phyloP scores from a whole-genome alignment of 2,797 vertebrate species.

The Spondyliosoma cantharus region DNA sequence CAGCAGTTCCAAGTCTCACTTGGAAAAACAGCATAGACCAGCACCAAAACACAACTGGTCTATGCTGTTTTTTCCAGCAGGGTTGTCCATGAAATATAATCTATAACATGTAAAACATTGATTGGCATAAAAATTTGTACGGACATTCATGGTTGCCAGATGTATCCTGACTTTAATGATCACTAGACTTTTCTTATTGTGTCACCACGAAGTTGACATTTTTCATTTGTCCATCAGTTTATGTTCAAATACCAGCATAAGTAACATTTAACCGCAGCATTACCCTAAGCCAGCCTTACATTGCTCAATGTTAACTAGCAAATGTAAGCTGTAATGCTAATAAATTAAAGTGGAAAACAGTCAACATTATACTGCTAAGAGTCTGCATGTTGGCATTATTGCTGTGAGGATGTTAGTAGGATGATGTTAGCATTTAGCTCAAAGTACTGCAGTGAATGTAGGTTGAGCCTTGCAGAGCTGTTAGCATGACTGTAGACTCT shows the following conservation, averaged over 20 bases:
- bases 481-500: neutral
- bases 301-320: neutral
- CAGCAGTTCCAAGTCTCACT: no score
- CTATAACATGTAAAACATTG: neutral
- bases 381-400: neutral
- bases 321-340: slow-evolving; percentile 16
- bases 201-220: neutral
- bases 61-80: no score
- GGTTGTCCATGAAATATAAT: no score
- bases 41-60: no score
- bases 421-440: neutral
- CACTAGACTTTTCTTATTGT: neutral
- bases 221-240: neutral
- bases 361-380: neutral
- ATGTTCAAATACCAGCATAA: neutral
- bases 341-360: neutral
- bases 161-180: neutral
- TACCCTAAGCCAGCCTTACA: neutral
- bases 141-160: neutral
- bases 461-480: neutral
- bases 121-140: neutral
- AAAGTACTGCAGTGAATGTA: neutral
- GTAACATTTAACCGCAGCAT: neutral
- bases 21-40: no score
- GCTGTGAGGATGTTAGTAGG: neutral